phyloP scores from a whole-genome alignment of 2,797 vertebrate species.

The Phrynocephalus vlangalii region DNA sequence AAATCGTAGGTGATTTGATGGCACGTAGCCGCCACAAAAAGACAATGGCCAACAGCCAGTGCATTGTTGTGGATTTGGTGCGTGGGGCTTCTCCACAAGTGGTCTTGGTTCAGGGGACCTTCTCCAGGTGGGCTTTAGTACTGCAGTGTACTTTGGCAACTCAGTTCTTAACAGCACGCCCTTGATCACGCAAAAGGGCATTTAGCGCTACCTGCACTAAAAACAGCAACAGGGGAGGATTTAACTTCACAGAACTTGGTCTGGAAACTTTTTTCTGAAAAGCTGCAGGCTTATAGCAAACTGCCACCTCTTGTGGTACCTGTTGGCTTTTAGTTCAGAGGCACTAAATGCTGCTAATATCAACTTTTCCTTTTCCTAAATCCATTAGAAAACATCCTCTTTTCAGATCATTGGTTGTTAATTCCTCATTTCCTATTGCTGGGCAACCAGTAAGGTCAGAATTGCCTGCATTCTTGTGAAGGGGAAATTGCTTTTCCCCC shows the following conservation, averaged over 20 bases:
- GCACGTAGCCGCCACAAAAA: too few species aligned
- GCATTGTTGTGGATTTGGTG: too few species aligned
- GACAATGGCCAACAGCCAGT: too few species aligned
- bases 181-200: neutral
- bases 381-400: neutral
- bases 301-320: neutral
- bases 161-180: neutral
- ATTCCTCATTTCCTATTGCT: neutral
- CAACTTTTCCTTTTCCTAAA: neutral
- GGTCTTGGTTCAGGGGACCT: too few species aligned
- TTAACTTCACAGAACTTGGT: too few species aligned
- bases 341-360: neutral
- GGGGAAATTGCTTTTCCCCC: neutral
- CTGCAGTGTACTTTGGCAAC: neutral
- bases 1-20: neutral
- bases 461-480: neutral
- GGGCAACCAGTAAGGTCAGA: neutral
- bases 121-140: too few species aligned
- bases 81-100: too few species aligned
- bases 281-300: neutral
- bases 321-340: neutral
- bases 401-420: neutral
- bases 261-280: neutral
- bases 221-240: neutral
- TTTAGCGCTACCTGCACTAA: neutral